phyloP scores from a whole-genome alignment of 2,888 invertebrate genomes.

The Nebria salina region DNA sequence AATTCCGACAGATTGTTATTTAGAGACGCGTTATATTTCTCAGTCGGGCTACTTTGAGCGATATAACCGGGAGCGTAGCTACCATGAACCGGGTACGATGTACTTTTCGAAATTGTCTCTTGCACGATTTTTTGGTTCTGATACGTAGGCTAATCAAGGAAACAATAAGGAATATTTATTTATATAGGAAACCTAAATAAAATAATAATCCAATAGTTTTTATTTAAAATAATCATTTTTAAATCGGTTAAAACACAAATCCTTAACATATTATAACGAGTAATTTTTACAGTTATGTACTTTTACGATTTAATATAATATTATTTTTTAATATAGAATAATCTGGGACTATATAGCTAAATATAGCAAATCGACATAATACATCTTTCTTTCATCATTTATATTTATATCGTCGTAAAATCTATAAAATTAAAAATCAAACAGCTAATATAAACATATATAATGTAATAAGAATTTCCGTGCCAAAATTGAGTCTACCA shows the following conservation, averaged over 20 bases:
- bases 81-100: conserved; percentile 43
- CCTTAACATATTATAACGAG: too few relatives aligned
- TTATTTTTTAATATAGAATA: background rate
- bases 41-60: conserved; percentile 52
- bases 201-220: too few relatives aligned
- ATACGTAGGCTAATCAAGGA: conserved; percentile 69
- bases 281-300: too few relatives aligned
- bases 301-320: background rate
- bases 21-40: conserved; percentile 63
- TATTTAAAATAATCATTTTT: too few relatives aligned
- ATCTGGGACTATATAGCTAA: background rate
- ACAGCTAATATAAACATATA: conserved; percentile 21
- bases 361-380: background rate
- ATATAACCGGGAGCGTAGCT: conserved; percentile 50
- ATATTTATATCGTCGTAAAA: conserved; percentile 8
- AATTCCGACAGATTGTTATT: conserved; percentile 88
- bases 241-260: too few relatives aligned
- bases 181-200: too few relatives aligned
- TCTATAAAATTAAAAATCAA: conserved; percentile 15
- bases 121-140: conserved; percentile 65
- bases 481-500: conserved; percentile 5
- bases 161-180: background rate
- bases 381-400: conserved; percentile 19
- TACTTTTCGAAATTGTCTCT: conserved; percentile 63
- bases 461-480: conserved; percentile 7